These are phyloP conservation scores for Minunthozetes semirufus DNA, from an alignment of 2,888 invertebrate genomes.

Conservation along the genomic window DNA sequence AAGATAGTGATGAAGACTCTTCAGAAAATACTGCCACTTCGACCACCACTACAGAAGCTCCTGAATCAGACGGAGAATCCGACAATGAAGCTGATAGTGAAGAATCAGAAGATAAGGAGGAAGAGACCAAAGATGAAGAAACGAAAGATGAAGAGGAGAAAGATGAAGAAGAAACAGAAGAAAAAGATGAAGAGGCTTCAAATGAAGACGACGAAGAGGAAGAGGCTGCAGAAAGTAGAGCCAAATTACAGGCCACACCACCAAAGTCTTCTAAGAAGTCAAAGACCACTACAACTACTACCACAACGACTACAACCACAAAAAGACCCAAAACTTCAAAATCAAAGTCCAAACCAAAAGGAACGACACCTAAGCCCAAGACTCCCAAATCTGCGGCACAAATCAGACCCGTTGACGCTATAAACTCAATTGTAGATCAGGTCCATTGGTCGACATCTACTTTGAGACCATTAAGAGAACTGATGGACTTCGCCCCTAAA, in stretches of 20 bases:
- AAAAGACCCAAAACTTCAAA: background rate
- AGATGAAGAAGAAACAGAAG: background rate
- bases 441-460: conserved; percentile 35
- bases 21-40: background rate
- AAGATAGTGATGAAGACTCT: conserved; percentile 19
- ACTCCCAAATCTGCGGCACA: conserved; percentile 27
- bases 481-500: conserved; percentile 16
- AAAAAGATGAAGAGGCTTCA: background rate
- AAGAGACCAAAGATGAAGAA: background rate
- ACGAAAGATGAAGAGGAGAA: background rate
- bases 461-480: conserved; percentile 31
- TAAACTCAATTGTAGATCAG: conserved; percentile 18
- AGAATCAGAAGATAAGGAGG: background rate
- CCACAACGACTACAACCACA: conserved; percentile 24
- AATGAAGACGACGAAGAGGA: conserved; percentile 3
- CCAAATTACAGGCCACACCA: background rate
- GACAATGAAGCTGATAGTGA: conserved; percentile 14
- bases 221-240: conserved; percentile 17
- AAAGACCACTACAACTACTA: conserved; percentile 30
- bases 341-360: conserved; percentile 11
- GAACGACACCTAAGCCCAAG: conserved; percentile 18
- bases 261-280: background rate
- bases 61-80: background rate
- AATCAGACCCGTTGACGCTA: background rate
- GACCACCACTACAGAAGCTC: background rate